Conservation (phyloP, 2,797 vertebrate genomes). For the Onychomys arenicola region DNA sequence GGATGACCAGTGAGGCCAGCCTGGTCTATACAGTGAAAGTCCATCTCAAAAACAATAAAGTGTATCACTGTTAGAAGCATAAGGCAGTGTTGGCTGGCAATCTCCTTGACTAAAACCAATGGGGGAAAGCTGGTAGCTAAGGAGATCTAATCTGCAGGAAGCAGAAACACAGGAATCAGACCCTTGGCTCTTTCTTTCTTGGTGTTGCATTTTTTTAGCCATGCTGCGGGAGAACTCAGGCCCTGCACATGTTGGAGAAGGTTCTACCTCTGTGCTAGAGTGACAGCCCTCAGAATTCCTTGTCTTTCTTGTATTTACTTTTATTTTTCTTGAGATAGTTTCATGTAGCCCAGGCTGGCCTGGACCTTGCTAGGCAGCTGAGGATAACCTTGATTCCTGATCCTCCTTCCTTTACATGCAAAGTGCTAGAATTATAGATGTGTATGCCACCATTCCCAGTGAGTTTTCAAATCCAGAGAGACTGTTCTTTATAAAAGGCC, state of each 20-base stretch:
- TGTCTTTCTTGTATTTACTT: background rate
- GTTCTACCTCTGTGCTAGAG: no score
- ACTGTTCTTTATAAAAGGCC: conserved; percentile 12
- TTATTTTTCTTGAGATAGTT: background rate
- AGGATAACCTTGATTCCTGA: background rate
- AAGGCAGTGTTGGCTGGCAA: background rate
- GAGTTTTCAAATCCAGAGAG: conserved; percentile 29
- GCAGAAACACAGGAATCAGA: conserved; percentile 5
- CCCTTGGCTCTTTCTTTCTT: background rate
- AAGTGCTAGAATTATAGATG: background rate
- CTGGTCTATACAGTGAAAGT: background rate
- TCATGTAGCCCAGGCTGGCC: background rate
- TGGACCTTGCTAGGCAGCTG: background rate
- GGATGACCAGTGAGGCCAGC: background rate
- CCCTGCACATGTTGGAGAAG: background rate
- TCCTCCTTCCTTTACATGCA: background rate
- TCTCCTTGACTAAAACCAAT: background rate
- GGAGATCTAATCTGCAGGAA: conserved; percentile 22
- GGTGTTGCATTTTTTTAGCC: background rate
- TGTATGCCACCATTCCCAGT: background rate
- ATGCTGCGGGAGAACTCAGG: background rate
- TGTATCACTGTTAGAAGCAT: background rate
- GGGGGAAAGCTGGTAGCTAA: background rate
- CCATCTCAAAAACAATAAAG: background rate
- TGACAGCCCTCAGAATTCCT: no score